Evolutionary conservation across 2,888 invertebrate genomes (phyloP), one percentile per base, ranked within the genome.

Genomic region (Rotaria magnacalcarata): DNA sequence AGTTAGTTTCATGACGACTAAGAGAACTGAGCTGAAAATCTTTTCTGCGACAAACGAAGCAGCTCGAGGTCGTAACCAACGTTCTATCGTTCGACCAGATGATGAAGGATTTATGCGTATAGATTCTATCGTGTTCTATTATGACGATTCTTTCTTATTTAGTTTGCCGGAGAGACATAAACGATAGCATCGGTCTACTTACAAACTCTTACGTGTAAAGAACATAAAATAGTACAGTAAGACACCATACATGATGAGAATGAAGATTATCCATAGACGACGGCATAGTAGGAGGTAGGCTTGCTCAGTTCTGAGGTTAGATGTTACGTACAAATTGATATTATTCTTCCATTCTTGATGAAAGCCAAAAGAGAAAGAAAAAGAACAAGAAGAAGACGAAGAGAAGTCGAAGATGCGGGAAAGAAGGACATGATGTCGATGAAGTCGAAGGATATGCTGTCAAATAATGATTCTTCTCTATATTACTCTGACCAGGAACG

Each of bases 181-280:
- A 67, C 67, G 67, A 67, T 34, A 67, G 67, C 67, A 67, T 67
- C 67, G 14, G 67, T 67, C 67, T 34, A 67, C 67, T 67, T 67
- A 67, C 19, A 67, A 34, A 34, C 34, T 67, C 67, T 41, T 14
- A 67, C 6, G 34, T 67, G 19, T 41, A 67, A 19, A 67, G 67
- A 67, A 67, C 67, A 67, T 67, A 19, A 34, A 67, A 67, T 19
- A 34, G 67, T 67, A 67, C 19, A 67, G 16, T 67, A 34, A 67
- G 67, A 67, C 67, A 41, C 19, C 34, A 41, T 19, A 34, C 16
- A 67, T 67, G 67, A 67, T 27, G 67, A 67, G 19, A 34, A 67
- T 34, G 67, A 67, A 34, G 67, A n/a, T 60, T n/a, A n/a, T 8
- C 11, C 27, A 60, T 60, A 27, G 67, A 34, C 34, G 67, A 34